Evolutionary conservation across 2,113 vertebrate species (phyloP).

Genomic region (Hylia prasina): DNA sequence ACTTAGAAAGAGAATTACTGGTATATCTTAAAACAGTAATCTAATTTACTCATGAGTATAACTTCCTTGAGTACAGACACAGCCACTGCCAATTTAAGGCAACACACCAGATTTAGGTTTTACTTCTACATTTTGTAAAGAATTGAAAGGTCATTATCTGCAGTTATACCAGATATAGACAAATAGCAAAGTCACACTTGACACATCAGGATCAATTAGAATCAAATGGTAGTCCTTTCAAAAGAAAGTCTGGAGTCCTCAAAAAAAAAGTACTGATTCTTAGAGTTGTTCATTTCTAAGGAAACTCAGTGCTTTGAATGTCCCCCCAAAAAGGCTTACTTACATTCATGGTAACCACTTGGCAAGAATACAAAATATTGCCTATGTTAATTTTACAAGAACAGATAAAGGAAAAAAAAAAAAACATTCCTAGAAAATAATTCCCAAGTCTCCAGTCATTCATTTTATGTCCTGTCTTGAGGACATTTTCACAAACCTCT

Average conservation of each 20-base stretch:
- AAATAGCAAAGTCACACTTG: neutral
- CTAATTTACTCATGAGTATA: constrained; percentile 22
- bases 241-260: neutral
- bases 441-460: neutral
- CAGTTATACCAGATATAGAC: neutral
- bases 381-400: neutral
- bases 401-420: neutral
- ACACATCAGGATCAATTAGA: neutral
- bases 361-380: neutral
- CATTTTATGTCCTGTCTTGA: neutral
- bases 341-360: neutral
- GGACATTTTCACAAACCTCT: neutral
- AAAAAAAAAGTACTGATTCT: neutral
- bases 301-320: neutral
- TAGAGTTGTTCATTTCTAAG: neutral
- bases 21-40: constrained; percentile 26
- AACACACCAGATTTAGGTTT: neutral
- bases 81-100: neutral
- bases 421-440: neutral
- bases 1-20: neutral
- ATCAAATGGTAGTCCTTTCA: neutral
- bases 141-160: neutral
- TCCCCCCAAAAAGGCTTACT: neutral
- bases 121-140: neutral
- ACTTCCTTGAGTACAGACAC: neutral